Evolutionary conservation across 2,797 vertebrate species (phyloP), one percentile per base, ranked within the genome.

Genomic region (Coccyzus lansbergi): DNA sequence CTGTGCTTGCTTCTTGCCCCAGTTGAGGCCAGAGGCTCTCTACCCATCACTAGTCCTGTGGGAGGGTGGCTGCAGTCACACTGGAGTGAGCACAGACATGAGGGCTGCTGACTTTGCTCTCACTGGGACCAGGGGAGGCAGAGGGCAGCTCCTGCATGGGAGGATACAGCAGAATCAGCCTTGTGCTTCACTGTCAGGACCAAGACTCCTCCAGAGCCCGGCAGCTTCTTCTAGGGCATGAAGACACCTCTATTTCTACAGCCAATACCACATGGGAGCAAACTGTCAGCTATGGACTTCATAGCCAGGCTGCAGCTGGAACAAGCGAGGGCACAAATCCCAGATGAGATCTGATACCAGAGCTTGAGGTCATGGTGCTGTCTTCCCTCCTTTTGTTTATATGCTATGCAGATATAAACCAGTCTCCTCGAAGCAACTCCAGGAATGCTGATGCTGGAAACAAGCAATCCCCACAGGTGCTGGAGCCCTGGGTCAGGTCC

Each of bases 11-110:
- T 69, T 8, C 68, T 59, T 52, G 38, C 16, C 38, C 12, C 1
- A 55, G 22, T 48, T 58, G 40, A 42, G n/a, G n/a, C n/a, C n/a
- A n/a, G n/a, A 46, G 28, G 15, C 31, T 62, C n/a, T 34, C 56
- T 81, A 29, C 42, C 64, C 40, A 5, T 10, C 1, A 0, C 29
- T 20, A n/a, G 24, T 9, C 56, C 31, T 2, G 1, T 2, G 8
- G 36, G 20, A 46, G 4, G 9, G 34, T 11, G 6, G n/a, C 46
- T 71, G 51, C 52, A 36, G n/a, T 18, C 6, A 2, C 19, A 13
- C 46, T 26, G 34, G n/a, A 24, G 7, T 1, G 19, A 38, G n/a
- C 63, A 17, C 0, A 1, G 65, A 33, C 0, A 1, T 12, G 60
- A 22, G 10, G 40, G 67, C 9, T 15, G n/a, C 72, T 70, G 64